Base-by-base conservation (phyloP, 2,797 vertebrate genomes). In the Hippocampus kuda region DNA sequence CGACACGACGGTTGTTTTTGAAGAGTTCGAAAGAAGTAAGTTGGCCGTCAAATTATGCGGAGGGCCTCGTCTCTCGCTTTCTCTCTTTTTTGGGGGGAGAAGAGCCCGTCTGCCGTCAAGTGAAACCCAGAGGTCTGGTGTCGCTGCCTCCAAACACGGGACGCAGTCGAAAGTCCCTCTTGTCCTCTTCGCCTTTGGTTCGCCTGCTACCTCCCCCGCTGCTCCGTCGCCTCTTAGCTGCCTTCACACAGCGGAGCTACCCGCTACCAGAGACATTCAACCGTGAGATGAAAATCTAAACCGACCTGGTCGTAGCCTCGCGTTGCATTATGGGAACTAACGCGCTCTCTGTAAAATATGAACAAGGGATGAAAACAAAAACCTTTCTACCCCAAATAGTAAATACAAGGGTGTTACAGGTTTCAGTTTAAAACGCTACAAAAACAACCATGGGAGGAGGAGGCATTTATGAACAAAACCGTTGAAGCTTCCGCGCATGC, bases 141-240 rank as follows among this genome's bases (percentile, higher is more conserved):
- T 65, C 63, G 70, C 73, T 86, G 79, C 74, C 82, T 85, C 89
- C 88, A 74, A 84, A 82, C 78, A 77, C 83, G 78, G 88, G 82
- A 88, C 87, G 41, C 81, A 76, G 82, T 76, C 86, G 82, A 72
- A 74, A 77, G 64, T 78, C 78, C 71, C 79, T 76, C 80, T 75
- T 69, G 76, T 77, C 76, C 81, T 84, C 38, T 11, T 42, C 63
- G 68, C 54, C 79, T 75, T 70, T 65, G 81, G 71, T 24, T 68
- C 66, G 77, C 78, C 38, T 42, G 16, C 79, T 81, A 73, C 78
- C 85, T 86, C 83, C 86, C 86, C 84, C 84, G 85, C 84, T 81
- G 87, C 80, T 87, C 83, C 75, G 34, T 84, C 83, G 82, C 84
- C 77, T 76, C 86, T 89, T 46, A 48, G 76, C 77, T 24, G 86